phyloP scores from a whole-genome alignment of 2,113 vertebrate species.

The Chionomys nivalis region DNA sequence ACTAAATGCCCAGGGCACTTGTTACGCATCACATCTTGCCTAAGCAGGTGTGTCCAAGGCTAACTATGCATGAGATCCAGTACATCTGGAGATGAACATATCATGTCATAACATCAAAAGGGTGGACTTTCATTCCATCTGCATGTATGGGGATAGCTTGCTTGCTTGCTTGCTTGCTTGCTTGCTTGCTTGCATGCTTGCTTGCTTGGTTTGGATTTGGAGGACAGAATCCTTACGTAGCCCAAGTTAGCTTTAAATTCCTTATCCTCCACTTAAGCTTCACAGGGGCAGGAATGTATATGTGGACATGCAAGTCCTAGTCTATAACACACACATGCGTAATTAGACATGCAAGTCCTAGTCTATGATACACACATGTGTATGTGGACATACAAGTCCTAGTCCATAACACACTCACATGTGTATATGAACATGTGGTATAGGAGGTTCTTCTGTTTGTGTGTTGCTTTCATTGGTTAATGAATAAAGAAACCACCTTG shows the following conservation, averaged over 20 bases:
- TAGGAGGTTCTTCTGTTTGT: no score
- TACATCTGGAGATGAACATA: background rate
- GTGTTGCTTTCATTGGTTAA: no score
- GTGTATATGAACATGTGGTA: no score
- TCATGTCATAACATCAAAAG: background rate
- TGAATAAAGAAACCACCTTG: no score
- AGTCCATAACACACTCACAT: background rate
- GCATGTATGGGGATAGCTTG: no score
- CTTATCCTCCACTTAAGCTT: background rate
- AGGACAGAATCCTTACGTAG: background rate
- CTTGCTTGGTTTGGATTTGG: background rate
- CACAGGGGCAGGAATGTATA: background rate
- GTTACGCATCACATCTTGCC: no score
- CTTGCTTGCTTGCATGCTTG: no score
- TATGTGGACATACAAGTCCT: background rate
- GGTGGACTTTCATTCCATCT: background rate
- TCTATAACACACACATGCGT: background rate
- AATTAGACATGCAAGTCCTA: no score
- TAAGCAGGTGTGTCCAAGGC: background rate
- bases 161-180: background rate
- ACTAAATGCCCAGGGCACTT: background rate
- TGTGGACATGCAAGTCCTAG: background rate
- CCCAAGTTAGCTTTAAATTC: background rate
- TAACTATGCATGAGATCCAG: background rate
- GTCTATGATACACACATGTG: no score